Conservation (phyloP, 2,113 vertebrate genomes). For the Octodon degus region DNA sequence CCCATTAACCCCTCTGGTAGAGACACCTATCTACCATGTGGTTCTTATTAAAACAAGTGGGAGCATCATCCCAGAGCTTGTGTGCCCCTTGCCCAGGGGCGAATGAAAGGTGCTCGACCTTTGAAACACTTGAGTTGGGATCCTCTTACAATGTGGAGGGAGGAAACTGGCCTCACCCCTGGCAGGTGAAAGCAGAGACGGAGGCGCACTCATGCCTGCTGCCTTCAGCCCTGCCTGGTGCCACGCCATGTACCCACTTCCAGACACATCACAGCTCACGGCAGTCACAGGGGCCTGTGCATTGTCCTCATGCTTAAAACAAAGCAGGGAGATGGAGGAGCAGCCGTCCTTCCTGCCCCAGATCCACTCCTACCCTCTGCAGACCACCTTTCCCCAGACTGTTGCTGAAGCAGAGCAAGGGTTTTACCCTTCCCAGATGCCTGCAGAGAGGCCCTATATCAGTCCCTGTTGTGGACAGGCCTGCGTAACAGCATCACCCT, state of each 20-base stretch:
- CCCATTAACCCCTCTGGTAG: conserved; percentile 7
- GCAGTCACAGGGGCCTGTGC: neutral
- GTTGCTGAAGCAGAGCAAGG: neutral
- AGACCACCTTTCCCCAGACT: neutral
- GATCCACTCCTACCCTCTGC: neutral
- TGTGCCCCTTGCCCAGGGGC: neutral
- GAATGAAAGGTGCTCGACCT: neutral
- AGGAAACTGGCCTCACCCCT: neutral
- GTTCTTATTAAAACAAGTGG: conserved; percentile 35
- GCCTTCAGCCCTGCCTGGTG: neutral
- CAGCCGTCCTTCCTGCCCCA: neutral
- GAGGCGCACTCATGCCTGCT: neutral
- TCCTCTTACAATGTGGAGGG: neutral
- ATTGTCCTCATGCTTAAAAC: neutral
- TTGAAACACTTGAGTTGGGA: neutral
- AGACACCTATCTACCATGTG: conserved; percentile 1
- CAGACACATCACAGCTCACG: neutral
- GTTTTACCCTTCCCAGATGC: neutral
- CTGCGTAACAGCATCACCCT: neutral
- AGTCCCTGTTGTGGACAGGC: neutral
- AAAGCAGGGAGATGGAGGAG: neutral
- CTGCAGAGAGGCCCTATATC: neutral
- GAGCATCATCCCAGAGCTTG: neutral
- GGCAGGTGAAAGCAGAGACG: neutral
- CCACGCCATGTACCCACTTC: neutral